Base-by-base conservation (phyloP, 2,797 vertebrate species). In the Coreius guichenoti region DNA sequence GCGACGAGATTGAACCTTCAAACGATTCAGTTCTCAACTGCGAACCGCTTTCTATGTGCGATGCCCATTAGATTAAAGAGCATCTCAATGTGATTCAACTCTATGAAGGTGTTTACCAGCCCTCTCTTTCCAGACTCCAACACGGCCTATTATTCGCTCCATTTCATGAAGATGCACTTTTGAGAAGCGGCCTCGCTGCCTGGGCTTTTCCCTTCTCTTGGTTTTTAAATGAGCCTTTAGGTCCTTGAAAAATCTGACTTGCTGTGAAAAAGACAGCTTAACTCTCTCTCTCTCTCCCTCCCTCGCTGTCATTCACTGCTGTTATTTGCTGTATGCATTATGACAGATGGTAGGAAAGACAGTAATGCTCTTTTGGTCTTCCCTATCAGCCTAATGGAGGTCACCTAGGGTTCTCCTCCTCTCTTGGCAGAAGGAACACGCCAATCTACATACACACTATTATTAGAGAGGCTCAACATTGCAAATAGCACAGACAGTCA, bases 271-370 rank as follows among this genome's bases (percentile, higher is more conserved):
- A 95, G 95, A 96, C 95, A 96, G 95, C 95, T 96, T 96, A 80
- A 49, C 69, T 65, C 68, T 85, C 83, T 81, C 49, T 80, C 54
- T 72, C 76, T 84, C 65, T 33, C 45, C 26, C 45, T 83, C 68
- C 82, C 74, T 45, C 70, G 36, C 82, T 89, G 80, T 81, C 56
- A 86, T 89, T 89, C 88, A 95, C 94, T 91, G 94, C 94, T 93
- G 92, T 95, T 95, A 94, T 95, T 95, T 95, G 94, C 93, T 93
- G 95, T 95, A 94, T 94, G 95, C 94, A 92, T 96, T 95, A 96
- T 96, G 95, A 96, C 96, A 96, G 96, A 96, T 96, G 96, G 96
- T 92, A 94, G 91, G 92, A 93, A 92, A 92, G 94, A 93, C 93
- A 92, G 92, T 94, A 92, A 93, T 94, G 94, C 93, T 95, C 94